Conservation (phyloP, 2,888 invertebrate genomes). For the Diogma glabrata region DNA sequence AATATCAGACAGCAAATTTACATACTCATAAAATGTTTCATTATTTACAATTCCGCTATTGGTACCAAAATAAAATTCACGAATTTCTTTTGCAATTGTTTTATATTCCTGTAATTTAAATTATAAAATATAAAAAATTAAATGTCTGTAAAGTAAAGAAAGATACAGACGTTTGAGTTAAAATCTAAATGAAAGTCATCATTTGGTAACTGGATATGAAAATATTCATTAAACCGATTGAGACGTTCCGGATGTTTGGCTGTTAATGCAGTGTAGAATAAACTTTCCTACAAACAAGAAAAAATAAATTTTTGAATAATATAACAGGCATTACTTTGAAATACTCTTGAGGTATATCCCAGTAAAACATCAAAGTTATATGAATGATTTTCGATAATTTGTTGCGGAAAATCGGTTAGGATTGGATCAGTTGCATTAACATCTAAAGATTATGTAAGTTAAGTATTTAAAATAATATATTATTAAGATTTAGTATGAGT, state of each 20-base stretch:
- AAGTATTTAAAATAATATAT: no score
- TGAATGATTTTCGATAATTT: neutral
- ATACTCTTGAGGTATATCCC: neutral
- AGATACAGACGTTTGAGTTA: neutral
- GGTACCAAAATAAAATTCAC: conserved; percentile 10
- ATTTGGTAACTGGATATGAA: neutral
- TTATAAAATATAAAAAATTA: no score
- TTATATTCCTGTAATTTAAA: conserved; percentile 15
- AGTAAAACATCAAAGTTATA: neutral
- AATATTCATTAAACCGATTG: conserved; percentile 1
- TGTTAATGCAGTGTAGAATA: neutral
- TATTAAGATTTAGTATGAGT: no score
- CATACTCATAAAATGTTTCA: neutral
- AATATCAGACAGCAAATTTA: neutral
- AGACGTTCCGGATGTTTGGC: neutral
- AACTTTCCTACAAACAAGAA: neutral
- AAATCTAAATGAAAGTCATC: neutral
- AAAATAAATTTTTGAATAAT: neutral
- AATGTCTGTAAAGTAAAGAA: no score
- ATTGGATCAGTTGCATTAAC: neutral
- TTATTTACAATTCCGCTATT: neutral
- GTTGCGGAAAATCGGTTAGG: neutral
- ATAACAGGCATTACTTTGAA: neutral
- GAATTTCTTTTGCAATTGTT: conserved; percentile 8
- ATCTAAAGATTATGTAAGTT: no score